Base-by-base conservation (phyloP, 2,797 vertebrate genomes). In the Epinephelus awoara region DNA sequence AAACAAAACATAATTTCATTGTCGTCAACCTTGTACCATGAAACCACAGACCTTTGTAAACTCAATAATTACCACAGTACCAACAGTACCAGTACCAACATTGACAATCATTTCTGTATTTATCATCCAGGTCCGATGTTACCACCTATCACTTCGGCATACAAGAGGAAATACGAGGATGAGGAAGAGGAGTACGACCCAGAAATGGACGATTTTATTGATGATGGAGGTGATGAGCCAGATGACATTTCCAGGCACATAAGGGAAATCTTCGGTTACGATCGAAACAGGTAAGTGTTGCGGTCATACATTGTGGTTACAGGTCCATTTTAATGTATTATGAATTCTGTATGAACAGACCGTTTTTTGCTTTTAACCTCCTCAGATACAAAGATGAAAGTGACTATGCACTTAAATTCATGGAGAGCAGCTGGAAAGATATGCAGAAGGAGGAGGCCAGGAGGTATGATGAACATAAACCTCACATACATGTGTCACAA, bases 131-230 rank as follows among this genome's bases (percentile, higher is more conserved):
- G 94, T 83, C 80, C 92, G 18, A 85, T 84, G 61, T 90, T 96
- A 9, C 96, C 97, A 17, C 95, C 96, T 27, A 90, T 98, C 89
- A 94, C 96, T 7, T 95, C 94, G 19, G 90, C 93, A 62, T 97
- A 97, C 92, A 98, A 98, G 93, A 96, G 97, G 56, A 95, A 94
- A 80, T 95, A 94, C 67, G 97, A 97, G 38, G 97, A 98, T 0
- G 96, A 96, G 6, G 96, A 97, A 0, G 96, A 99, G 0, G 96
- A 98, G 9, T 96, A 96, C n/a, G 98, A 99, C 88, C 96, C 98
- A 0, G 98, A 99, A 93, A 99, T 99, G 98, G 98, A 99, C 0
- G 98, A 99, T 83, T 99, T 99, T 87, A 99, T 99, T 29, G 98
- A 99, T 52, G 96, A 99, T 55, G 97, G 85, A 90, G 98, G 94